Evolutionary conservation across 2,797 vertebrate genomes (phyloP), one percentile per base, ranked within the genome.

Genomic region (Chanos chanos): DNA sequence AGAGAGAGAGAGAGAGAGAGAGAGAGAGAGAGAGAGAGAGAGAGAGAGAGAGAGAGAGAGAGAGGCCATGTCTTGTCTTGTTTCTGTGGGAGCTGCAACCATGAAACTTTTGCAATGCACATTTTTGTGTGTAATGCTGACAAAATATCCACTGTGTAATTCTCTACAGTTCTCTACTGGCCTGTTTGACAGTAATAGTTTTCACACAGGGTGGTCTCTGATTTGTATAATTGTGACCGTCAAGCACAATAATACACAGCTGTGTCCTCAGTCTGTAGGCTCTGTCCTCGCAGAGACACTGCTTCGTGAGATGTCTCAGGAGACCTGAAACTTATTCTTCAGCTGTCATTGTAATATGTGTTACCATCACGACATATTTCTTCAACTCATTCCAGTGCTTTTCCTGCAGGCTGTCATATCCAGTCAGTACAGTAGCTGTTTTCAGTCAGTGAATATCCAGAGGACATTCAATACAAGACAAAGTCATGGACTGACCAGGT

Each of bases 141-240:
- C n/a, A n/a, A n/a, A n/a, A n/a, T n/a, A n/a, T n/a, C n/a, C n/a
- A n/a, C n/a, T n/a, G n/a, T n/a, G n/a, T n/a, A n/a, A n/a, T n/a
- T n/a, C n/a, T n/a, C n/a, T n/a, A n/a, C n/a, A n/a, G n/a, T n/a
- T n/a, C n/a, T n/a, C n/a, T n/a, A n/a, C n/a, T n/a, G 24, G 56
- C 16, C 25, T 55, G 7, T 31, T 49, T 12, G 10, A 18, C n/a
- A 25, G 21, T 48, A n/a, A 9, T 39, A 40, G 52, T 61, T 76
- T 73, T 71, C 76, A 67, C 64, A 41, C 50, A 28, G 43, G 13
- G 33, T n/a, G 43, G 30, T 4, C 1, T 2, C 24, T 37, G 24
- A 8, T 41, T 25, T 57, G n/a, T 15, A 10, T 30, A 55, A 60
- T 16, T 65, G 56, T 64, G 54, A 4, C 3, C 3, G 4, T 25